Evolutionary conservation across 2,888 invertebrate genomes (phyloP).

Genomic region (Sepiola atlantica): DNA sequence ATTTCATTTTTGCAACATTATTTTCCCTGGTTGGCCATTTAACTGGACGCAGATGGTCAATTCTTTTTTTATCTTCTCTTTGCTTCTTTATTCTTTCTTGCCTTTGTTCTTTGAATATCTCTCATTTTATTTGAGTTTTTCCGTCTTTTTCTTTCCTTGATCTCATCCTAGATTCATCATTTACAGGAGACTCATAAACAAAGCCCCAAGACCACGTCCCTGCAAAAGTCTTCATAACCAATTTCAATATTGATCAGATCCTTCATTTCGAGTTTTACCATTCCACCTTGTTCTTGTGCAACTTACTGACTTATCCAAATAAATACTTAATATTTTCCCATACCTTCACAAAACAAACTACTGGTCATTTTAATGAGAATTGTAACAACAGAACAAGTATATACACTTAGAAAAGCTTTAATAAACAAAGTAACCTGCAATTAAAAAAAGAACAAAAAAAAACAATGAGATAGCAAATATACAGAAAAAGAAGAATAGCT

Average conservation of each 20-base stretch:
- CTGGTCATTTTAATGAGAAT: neutral
- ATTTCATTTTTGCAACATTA: slow-evolving; percentile 8
- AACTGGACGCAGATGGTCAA: neutral
- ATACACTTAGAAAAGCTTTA: neutral
- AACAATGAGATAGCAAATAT: too few relatives aligned
- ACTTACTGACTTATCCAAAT: neutral
- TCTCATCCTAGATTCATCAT: neutral
- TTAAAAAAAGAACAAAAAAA: too few relatives aligned
- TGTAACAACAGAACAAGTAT: neutral
- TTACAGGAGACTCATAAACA: neutral
- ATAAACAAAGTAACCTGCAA: too few relatives aligned
- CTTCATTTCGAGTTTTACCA: neutral
- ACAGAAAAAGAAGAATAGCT: too few relatives aligned
- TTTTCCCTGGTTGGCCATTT: neutral
- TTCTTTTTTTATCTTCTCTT: neutral
- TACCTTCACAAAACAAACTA: neutral
- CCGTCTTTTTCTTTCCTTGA: neutral
- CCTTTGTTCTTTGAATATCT: neutral
- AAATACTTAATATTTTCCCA: neutral
- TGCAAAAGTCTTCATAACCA: neutral
- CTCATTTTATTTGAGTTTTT: neutral
- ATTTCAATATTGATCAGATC: neutral
- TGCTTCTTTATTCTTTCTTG: neutral
- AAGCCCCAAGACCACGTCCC: neutral
- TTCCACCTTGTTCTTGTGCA: neutral